phyloP scores from a whole-genome alignment of 2,113 vertebrate species.

The Eonycteris spelaea region DNA sequence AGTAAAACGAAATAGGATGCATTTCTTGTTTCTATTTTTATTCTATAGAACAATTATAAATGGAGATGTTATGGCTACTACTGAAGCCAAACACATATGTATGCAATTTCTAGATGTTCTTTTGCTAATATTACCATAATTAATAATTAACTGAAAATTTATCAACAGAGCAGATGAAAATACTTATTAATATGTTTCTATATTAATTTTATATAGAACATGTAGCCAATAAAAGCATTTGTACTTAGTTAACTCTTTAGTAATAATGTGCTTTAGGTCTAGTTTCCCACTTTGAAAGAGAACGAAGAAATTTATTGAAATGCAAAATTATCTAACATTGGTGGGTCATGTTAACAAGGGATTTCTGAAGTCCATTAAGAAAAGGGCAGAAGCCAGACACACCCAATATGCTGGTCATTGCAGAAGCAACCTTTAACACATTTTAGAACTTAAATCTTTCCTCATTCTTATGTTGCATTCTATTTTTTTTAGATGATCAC shows the following conservation, averaged over 20 bases:
- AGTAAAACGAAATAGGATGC: slow-evolving; percentile 14
- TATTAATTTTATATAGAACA: background rate
- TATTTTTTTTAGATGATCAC: background rate
- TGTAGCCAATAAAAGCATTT: background rate
- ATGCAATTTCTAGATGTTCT: background rate
- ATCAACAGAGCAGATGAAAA: background rate
- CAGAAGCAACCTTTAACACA: background rate
- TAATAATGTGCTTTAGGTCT: background rate
- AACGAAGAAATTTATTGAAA: background rate
- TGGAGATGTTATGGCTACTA: background rate
- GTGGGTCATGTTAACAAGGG: background rate
- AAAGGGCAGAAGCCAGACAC: background rate
- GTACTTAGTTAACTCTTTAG: background rate
- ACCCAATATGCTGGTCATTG: background rate
- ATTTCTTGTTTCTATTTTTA: background rate
- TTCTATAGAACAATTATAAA: slow-evolving; percentile 25
- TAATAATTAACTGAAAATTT: background rate
- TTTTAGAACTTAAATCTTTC: background rate
- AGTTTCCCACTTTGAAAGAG: background rate
- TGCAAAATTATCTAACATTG: background rate
- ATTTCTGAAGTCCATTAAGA: background rate
- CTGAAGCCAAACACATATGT: background rate
- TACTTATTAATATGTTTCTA: background rate
- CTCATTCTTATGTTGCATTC: background rate
- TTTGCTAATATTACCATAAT: background rate